Conservation (phyloP, 2,888 invertebrate species). For the Resseliella maxima region DNA sequence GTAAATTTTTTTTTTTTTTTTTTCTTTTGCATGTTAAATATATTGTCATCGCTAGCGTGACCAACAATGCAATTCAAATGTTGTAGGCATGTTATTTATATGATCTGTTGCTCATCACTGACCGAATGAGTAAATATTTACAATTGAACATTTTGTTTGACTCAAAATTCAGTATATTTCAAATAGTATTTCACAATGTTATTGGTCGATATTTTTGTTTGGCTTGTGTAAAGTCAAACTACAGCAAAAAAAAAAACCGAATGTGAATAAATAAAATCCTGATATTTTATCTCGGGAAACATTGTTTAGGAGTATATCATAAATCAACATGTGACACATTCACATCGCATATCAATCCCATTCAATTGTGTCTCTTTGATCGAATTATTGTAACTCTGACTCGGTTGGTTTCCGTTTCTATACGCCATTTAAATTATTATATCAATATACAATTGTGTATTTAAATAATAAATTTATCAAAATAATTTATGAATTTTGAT, state of each 20-base stretch:
- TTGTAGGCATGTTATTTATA: not conserved
- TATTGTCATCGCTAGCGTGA: no score
- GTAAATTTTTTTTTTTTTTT: not conserved
- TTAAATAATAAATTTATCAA: conserved; percentile 11
- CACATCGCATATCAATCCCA: not conserved
- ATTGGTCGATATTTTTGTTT: no score
- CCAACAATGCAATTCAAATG: not conserved
- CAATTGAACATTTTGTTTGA: not conserved
- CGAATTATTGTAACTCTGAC: not conserved
- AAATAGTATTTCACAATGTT: not conserved
- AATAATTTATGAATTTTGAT: conserved; percentile 49
- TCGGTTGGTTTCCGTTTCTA: not conserved
- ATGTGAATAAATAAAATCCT: not conserved
- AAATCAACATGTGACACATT: not conserved
- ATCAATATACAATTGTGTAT: not conserved
- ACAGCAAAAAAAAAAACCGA: not conserved
- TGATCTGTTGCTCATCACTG: not conserved
- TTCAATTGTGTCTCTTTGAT: not conserved
- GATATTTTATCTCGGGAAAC: not conserved
- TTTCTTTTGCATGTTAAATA: not conserved
- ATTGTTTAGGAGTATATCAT: conserved; percentile 20
- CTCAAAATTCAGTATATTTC: no score
- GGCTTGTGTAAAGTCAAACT: not conserved
- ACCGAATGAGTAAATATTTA: not conserved
- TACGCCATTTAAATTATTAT: not conserved